phyloP scores from a whole-genome alignment of 2,797 vertebrate species.

The Allobates femoralis region DNA sequence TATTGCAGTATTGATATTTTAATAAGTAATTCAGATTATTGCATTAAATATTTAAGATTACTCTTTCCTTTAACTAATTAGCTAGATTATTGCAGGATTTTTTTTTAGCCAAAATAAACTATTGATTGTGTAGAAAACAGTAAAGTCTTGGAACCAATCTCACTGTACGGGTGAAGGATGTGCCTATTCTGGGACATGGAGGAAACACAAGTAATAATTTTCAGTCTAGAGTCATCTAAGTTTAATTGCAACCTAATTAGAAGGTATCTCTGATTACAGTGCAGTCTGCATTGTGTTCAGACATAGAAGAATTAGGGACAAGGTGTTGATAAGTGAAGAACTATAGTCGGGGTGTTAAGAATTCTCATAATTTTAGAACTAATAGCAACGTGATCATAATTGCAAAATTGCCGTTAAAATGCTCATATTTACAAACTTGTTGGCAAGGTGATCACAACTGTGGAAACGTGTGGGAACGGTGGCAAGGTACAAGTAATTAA shows the following conservation, averaged over 20 bases:
- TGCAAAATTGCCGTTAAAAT: conserved; percentile 4
- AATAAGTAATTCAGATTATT: no score
- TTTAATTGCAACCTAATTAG: conserved; percentile 4
- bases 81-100: background rate
- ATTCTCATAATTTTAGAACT: conserved; percentile 3
- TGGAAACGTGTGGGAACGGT: background rate
- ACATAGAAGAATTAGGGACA: conserved; percentile 44
- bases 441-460: conserved; percentile 15
- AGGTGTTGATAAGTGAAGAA: conserved; percentile 33
- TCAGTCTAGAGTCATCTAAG: background rate
- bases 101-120: background rate
- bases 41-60: no score
- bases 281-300: background rate
- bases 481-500: background rate
- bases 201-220: background rate
- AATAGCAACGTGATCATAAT: background rate
- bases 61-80: no score
- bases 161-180: background rate
- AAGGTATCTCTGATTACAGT: background rate
- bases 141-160: background rate
- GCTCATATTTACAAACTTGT: background rate
- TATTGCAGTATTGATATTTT: no score
- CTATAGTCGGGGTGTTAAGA: background rate
- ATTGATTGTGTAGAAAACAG: background rate
- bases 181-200: background rate